Evolutionary conservation across 2,113 vertebrate genomes (phyloP), one percentile per base, ranked within the genome.

Genomic region (Terrapene triunguis): DNA sequence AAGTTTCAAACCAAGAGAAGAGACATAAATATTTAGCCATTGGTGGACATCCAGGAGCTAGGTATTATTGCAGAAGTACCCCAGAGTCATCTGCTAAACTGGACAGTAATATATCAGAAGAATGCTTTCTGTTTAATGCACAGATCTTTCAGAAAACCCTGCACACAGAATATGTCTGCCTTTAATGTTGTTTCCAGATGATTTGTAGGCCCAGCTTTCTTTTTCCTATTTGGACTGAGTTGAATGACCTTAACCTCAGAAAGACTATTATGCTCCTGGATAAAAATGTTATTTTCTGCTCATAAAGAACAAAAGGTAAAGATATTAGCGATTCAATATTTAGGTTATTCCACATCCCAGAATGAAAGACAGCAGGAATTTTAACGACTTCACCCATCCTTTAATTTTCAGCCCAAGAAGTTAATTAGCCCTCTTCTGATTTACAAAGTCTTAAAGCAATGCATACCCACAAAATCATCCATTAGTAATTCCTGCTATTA

Each of bases 121-220:
- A 86, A 69, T 53, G 54, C 2, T 81, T 92, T 95, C 92, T 83
- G 62, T n/a, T 95, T 91, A 92, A 44, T 86, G 83, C 81, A 80
- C 38, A 89, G 14, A 47, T 92, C 78, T 96, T 82, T 44, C 92
- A 81, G 90, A 90, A 27, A 93, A 59, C 38, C 91, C 65, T 93
- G 79, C 48, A 87, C 4, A 81, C 50, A 92, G 84, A 96, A 97
- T 79, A 78, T 86, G 48, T 53, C 95, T 85, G 55, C 89, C 83
- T 90, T 93, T 94, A 96, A 94, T 88, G 93, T 93, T 91, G 21
- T 85, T 98, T 97, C 96, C 97, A 98, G 97, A 97, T 98, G 95
- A 95, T 94, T 17, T 96, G 88, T 97, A 97, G 96, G 97, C 62
- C 82, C 85, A 89, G 54, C 47, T 90, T 97, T 81, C 11, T 1